Conservation (phyloP, 2,888 invertebrate species). For the Cheilosia vernalis region DNA sequence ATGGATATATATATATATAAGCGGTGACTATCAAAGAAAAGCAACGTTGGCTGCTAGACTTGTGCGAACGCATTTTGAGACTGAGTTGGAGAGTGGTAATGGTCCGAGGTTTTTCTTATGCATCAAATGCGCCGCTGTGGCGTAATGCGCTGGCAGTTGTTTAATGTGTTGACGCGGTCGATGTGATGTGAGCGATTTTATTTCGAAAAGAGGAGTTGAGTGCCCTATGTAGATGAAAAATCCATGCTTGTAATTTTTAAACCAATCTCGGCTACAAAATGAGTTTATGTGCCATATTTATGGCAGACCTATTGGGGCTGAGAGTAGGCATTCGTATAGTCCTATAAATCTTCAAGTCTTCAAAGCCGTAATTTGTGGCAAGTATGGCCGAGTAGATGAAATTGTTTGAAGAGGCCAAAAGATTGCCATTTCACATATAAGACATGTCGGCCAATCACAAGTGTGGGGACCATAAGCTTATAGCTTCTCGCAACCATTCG, state of each 20-base stretch:
- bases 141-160: constrained; percentile 32
- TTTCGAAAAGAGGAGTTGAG: neutral
- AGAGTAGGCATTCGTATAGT: no score
- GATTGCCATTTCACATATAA: no score
- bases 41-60: constrained; percentile 38
- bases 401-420: no score
- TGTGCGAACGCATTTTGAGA: neutral
- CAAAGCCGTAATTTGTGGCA: no score
- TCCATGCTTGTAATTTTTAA: neutral
- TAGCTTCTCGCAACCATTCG: no score
- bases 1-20: neutral
- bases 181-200: constrained; percentile 16
- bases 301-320: neutral
- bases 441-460: no score
- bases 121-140: constrained; percentile 23
- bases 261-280: neutral
- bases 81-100: neutral
- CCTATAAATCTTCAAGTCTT: no score
- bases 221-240: neutral
- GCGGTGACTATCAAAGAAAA: constrained; percentile 39
- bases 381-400: no score
- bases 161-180: constrained; percentile 22
- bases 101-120: constrained; percentile 17
- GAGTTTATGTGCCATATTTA: neutral
- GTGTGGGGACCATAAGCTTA: no score